These are phyloP conservation scores for Tethea ocularis DNA, from an alignment of 2,888 invertebrate genomes.

Conservation along the genomic window DNA sequence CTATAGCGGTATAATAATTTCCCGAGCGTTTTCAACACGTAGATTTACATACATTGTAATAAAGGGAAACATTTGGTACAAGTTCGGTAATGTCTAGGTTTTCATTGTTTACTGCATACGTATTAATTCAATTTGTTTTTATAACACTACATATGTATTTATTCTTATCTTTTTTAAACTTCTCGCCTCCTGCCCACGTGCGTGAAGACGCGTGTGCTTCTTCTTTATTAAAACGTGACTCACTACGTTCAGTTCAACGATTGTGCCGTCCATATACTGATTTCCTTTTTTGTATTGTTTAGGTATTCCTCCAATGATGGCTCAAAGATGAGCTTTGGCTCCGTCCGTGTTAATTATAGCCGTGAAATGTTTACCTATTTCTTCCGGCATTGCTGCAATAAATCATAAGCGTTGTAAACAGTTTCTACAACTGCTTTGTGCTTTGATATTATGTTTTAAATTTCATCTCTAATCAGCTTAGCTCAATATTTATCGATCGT, in stretches of 20 bases:
- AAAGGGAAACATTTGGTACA: neutral
- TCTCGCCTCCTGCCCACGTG: conserved; percentile 28
- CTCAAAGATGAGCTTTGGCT: conserved; percentile 36
- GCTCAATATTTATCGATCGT: conserved; percentile 8
- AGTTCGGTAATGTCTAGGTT: neutral
- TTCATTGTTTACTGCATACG: neutral
- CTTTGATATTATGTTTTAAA: conserved; percentile 20
- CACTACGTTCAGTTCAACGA: conserved; percentile 21
- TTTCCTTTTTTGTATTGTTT: conserved; percentile 41
- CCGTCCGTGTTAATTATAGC: conserved; percentile 63
- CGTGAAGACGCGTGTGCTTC: conserved; percentile 21
- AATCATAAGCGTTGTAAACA: conserved; percentile 57
- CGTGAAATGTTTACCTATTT: conserved; percentile 59
- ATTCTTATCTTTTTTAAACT: conserved; percentile 20
- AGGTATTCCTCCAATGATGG: conserved; percentile 30
- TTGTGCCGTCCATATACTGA: conserved; percentile 28
- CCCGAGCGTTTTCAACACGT: conserved; percentile 14
- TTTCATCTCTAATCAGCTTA: conserved; percentile 31
- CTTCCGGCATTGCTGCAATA: conserved; percentile 61
- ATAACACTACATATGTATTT: conserved; percentile 19
- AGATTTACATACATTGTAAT: conserved; percentile 15
- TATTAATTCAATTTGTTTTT: neutral
- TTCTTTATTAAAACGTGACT: conserved; percentile 31
- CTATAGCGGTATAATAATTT: conserved; percentile 11
- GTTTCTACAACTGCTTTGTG: conserved; percentile 35